These are phyloP conservation scores for Balearica regulorum DNA, from an alignment of 2,797 vertebrate genomes.

Conservation along the genomic window DNA sequence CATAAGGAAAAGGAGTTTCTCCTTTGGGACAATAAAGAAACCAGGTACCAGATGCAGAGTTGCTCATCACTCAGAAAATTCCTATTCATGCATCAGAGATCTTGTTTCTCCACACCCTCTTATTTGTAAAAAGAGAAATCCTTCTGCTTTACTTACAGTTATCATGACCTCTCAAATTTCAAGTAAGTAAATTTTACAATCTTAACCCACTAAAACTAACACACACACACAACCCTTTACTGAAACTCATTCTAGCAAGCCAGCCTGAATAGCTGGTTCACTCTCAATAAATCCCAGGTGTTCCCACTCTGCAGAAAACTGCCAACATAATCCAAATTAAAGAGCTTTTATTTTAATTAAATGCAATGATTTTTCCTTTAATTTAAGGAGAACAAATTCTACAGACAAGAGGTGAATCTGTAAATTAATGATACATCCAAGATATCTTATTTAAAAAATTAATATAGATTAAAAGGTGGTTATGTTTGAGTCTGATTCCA, in stretches of 20 bases:
- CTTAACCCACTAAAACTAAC: constrained; percentile 2
- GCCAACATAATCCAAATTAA: constrained; percentile 65
- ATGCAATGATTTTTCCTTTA: constrained; percentile 81
- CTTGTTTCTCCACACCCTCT: not conserved
- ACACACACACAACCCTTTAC: not conserved
- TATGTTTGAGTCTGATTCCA: not conserved
- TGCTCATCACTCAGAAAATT: not conserved
- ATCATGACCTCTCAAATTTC: constrained; percentile 49
- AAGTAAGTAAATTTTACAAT: constrained; percentile 58
- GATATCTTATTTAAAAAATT: not conserved
- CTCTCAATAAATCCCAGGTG: constrained; percentile 68
- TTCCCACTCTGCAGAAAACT: constrained; percentile 45
- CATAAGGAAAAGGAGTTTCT: not conserved
- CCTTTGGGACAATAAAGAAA: not conserved
- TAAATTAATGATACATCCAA: constrained; percentile 38
- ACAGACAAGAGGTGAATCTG: constrained; percentile 49
- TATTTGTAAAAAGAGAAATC: not conserved
- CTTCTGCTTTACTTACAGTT: not conserved
- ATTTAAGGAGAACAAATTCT: constrained; percentile 73
- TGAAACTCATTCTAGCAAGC: not conserved
- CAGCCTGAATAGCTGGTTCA: constrained; percentile 31
- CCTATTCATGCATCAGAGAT: not conserved
- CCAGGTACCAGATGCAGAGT: not conserved
- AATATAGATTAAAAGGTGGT: not conserved
- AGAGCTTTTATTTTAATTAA: constrained; percentile 91